phyloP scores from a whole-genome alignment of 2,113 vertebrate species.

The Vicugna pacos region DNA sequence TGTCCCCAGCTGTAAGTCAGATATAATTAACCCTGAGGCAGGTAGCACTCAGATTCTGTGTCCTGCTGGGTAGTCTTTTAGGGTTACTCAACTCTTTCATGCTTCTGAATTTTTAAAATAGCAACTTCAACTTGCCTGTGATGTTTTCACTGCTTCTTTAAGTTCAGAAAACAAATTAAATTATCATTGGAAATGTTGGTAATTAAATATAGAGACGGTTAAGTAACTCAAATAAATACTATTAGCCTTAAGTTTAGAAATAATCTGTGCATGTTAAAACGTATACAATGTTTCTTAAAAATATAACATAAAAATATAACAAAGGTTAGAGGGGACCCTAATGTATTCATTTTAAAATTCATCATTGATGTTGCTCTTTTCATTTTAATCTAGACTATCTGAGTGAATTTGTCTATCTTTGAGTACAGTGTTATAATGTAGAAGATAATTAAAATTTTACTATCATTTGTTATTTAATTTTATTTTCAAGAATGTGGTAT shows the following conservation, averaged over 20 bases:
- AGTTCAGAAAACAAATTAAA: neutral
- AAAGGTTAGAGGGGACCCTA: neutral
- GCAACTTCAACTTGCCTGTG: neutral
- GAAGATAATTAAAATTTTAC: neutral
- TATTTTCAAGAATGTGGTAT: neutral
- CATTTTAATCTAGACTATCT: neutral
- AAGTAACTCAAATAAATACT: neutral
- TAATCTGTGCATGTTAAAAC: neutral
- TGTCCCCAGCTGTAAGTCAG: neutral
- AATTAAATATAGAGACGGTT: neutral
- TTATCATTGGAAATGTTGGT: neutral
- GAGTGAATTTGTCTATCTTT: neutral
- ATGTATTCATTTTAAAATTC: neutral
- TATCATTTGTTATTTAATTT: neutral
- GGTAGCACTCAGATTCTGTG: neutral
- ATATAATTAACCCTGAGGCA: neutral
- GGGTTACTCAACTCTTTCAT: neutral
- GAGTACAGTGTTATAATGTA: neutral
- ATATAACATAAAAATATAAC: neutral
- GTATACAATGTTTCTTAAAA: neutral
- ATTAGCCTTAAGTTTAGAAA: neutral
- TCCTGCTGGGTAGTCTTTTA: neutral
- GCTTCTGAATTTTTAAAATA: constrained; percentile 1
- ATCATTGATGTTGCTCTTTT: neutral
- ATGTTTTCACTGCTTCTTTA: neutral